Percentiles rank a stretch among this genome's conserved stretches.
Evolutionary conservation across 2,113 vertebrate species (phyloP).

Genomic region (Odobenus rosmarus): DNA sequence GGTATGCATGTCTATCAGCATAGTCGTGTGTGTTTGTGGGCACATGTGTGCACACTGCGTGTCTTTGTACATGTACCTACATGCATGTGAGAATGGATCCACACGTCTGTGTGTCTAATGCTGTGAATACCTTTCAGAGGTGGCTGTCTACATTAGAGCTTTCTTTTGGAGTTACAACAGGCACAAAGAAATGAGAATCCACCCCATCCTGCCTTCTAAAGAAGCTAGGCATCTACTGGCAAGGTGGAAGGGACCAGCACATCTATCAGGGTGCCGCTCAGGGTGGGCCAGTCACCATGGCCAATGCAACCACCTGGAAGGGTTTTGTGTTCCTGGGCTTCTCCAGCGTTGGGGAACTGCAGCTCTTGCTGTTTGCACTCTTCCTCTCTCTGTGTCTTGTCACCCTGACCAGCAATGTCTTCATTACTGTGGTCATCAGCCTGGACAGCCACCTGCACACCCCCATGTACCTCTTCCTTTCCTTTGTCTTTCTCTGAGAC

Average conservation of each 20-base stretch:
- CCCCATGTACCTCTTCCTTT: slow-evolving; percentile 77
- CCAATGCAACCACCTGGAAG: slow-evolving; percentile 33
- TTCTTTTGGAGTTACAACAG: slow-evolving; percentile 16
- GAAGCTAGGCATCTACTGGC: neutral
- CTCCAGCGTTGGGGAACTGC: slow-evolving; percentile 64
- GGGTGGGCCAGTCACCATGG: neutral
- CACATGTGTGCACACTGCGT: neutral
- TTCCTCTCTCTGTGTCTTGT: slow-evolving; percentile 69
- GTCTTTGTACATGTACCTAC: neutral
- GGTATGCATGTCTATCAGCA: neutral
- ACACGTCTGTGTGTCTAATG: neutral
- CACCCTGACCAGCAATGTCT: slow-evolving; percentile 69
- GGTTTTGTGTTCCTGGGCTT: slow-evolving; percentile 71
- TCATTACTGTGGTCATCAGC: slow-evolving; percentile 69
- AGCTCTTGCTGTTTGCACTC: slow-evolving; percentile 61
- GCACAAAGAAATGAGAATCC: neutral
- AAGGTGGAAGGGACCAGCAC: neutral
- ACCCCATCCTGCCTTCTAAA: neutral
- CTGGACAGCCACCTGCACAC: slow-evolving; percentile 70
- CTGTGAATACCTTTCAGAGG: neutral
- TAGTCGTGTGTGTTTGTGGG: neutral
- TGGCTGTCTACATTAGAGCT: neutral
- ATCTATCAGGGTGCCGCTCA: neutral
- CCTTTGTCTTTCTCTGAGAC: slow-evolving; percentile 76
- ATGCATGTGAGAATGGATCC: neutral